Conservation (phyloP, 2,888 invertebrate genomes). For the Scelioninae gen. 2 region DNA sequence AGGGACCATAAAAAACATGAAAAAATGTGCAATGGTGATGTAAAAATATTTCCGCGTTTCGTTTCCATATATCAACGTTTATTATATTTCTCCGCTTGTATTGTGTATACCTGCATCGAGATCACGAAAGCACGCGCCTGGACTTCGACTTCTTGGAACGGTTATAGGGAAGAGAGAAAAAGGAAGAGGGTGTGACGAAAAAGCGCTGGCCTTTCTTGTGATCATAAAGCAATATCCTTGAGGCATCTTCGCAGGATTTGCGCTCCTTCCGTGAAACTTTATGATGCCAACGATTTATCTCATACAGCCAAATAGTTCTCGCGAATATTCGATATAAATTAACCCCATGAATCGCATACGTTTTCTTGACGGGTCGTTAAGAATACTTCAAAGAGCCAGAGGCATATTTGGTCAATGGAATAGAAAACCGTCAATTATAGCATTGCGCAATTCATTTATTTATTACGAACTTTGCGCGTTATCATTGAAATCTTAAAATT, state of each 20-base stretch:
- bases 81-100: constrained; percentile 10
- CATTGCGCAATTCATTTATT: not conserved
- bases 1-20: not conserved
- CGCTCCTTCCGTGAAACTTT: constrained; percentile 67
- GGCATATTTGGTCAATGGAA: constrained; percentile 19
- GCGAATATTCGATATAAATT: constrained; percentile 49
- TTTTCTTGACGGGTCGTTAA: constrained; percentile 38
- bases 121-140: constrained; percentile 52
- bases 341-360: constrained; percentile 19
- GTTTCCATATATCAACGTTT: constrained; percentile 41
- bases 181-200: constrained; percentile 57
- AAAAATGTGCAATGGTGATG: constrained; percentile 18
- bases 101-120: constrained; percentile 45
- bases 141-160: constrained; percentile 61
- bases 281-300: constrained; percentile 45
- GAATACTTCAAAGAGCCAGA: constrained; percentile 3
- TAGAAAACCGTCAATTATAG: constrained; percentile 16
- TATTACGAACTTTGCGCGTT: too few relatives aligned
- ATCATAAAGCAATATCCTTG: constrained; percentile 69
- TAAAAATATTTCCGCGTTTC: constrained; percentile 50
- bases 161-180: constrained; percentile 54
- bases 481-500: too few relatives aligned
- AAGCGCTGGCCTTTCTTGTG: constrained; percentile 63
- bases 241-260: constrained; percentile 64
- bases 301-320: constrained; percentile 41